phyloP scores from a whole-genome alignment of 2,113 vertebrate species.

The Aleadryas rufinucha region DNA sequence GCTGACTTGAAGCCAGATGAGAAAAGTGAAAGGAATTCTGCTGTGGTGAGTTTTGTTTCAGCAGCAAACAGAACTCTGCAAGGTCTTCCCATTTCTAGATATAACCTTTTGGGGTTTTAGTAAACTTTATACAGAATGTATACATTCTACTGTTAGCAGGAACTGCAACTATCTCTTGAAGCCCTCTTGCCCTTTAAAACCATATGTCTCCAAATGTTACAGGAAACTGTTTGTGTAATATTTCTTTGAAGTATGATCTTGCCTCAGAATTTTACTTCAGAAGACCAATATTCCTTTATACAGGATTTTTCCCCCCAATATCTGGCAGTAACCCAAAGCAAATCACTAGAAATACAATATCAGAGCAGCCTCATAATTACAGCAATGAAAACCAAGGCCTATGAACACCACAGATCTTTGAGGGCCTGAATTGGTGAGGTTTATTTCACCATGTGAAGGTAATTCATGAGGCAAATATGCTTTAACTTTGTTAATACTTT shows the following conservation, averaged over 20 bases:
- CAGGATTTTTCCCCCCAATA: not conserved
- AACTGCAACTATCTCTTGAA: not conserved
- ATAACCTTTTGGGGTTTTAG: not conserved
- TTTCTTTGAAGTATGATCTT: not conserved
- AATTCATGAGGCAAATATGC: not conserved
- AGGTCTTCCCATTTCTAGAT: not conserved
- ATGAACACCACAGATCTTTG: not conserved
- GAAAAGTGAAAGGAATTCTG: not conserved
- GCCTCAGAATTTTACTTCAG: not conserved
- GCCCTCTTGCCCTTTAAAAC: not conserved
- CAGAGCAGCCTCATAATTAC: not conserved
- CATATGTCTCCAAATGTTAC: not conserved
- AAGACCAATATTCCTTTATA: not conserved
- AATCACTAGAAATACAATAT: not conserved
- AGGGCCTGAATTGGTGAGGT: not conserved
- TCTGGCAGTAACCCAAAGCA: not conserved
- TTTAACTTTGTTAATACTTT: not conserved
- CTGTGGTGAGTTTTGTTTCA: not conserved
- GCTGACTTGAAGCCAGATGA: not conserved
- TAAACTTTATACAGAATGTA: not conserved
- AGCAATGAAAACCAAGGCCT: not conserved
- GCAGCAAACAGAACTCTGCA: not conserved
- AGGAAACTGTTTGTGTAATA: not conserved
- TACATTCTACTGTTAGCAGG: not conserved
- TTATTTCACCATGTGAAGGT: not conserved